These are phyloP conservation scores for Panthera tigris DNA, from an alignment of 2,113 vertebrate species.

Conservation along the genomic window DNA sequence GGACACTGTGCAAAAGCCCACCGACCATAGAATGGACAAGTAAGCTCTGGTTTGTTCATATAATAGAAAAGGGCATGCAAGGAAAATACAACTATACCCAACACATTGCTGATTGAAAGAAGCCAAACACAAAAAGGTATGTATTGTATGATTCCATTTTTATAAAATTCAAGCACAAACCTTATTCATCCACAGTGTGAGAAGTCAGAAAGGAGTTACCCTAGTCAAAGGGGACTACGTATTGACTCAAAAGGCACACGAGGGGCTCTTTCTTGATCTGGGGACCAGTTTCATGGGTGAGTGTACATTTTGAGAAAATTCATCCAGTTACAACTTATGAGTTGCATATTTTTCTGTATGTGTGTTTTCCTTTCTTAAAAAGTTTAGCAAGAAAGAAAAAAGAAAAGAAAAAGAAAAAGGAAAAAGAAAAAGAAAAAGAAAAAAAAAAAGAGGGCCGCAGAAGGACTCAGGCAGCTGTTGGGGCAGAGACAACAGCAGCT, in stretches of 20 bases:
- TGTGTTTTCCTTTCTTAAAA: conserved; percentile 39
- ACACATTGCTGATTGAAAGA: background rate
- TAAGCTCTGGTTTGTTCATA: background rate
- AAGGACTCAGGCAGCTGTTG: conserved; percentile 36
- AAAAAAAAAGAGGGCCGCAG: background rate
- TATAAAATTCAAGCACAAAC: background rate
- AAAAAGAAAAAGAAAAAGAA: background rate
- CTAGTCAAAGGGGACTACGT: background rate
- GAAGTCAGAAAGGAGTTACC: background rate
- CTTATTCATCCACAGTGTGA: background rate
- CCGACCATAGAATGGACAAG: background rate
- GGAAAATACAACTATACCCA: background rate
- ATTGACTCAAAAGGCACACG: background rate
- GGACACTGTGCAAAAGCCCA: background rate
- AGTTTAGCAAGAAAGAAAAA: background rate
- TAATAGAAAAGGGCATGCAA: background rate
- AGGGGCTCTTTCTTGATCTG: background rate
- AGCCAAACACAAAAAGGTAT: background rate
- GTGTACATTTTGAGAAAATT: background rate
- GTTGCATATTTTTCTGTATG: background rate
- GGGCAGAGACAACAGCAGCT: conserved; percentile 14
- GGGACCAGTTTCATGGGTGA: background rate
- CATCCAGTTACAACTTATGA: background rate
- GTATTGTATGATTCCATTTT: background rate
- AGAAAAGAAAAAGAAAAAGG: background rate